A percentile compares a stretch with the other conserved stretches of the same genome.
These are phyloP conservation scores for Myiagra hebetior DNA, from an alignment of 2,113 vertebrate species.

Conservation along the genomic window DNA sequence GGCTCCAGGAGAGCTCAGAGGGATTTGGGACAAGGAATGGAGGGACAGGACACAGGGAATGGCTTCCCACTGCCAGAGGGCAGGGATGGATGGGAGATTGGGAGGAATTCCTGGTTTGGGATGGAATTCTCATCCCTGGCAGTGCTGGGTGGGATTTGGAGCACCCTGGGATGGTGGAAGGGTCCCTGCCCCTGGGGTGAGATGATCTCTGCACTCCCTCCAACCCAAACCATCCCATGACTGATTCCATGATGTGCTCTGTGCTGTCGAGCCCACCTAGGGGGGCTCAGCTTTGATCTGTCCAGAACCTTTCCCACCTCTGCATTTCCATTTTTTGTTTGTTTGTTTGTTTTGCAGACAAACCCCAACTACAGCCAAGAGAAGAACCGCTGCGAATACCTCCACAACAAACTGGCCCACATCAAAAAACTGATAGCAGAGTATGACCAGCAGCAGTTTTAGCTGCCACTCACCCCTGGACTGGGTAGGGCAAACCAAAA, in stretches of 20 bases:
- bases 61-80: too few species aligned
- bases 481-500: constrained; percentile 21
- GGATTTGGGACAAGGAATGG: too few species aligned
- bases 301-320: neutral
- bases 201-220: neutral
- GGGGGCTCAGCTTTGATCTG: neutral
- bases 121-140: neutral
- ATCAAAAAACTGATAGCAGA: constrained; percentile 97
- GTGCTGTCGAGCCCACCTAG: neutral
- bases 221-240: neutral
- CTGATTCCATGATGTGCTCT: rapidly evolving
- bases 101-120: neutral
- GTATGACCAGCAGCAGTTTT: constrained; percentile 93
- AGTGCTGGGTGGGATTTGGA: neutral
- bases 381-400: constrained; percentile 97
- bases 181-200: neutral
- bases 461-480: constrained; percentile 71
- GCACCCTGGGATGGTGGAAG: rapidly evolving
- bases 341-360: constrained; percentile 74
- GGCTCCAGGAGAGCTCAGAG: too few species aligned
- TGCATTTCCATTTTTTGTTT: neutral
- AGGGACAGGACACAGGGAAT: too few species aligned
- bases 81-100: neutral
- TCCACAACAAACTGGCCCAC: constrained; percentile 98
- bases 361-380: constrained; percentile 97